Base-by-base conservation (phyloP, 2,797 vertebrate genomes). In the Chaetophractus vellerosus region DNA sequence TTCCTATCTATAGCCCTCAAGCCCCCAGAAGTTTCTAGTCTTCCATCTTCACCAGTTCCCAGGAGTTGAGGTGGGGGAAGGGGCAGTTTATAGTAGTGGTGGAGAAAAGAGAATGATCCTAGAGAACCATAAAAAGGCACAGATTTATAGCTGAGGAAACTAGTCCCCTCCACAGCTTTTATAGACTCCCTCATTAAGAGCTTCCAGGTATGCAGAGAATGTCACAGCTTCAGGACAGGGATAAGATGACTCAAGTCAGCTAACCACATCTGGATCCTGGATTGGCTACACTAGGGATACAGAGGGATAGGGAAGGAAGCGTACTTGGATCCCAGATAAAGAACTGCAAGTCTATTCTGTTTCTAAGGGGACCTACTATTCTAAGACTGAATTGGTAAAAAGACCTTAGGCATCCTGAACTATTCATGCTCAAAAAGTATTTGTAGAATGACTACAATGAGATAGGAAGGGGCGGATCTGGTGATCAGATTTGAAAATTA, bases 121-220 rank as follows among this genome's bases (percentile, higher is more conserved):
- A 63, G 31, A 97, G 41, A 96, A 91, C 88, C 84, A 96, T 88
- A 96, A 85, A 97, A 97, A 97, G 93, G 72, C 87, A 4, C 52
- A 96, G 97, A 96, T 96, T 98, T 98, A 98, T 74, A 98, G 94
- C 96, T 64, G 90, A 96, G 90, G 88, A 97, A 96, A 91, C 79
- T 93, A 45, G 79, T 84, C 97, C 63, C 15, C 66, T n/a, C 90
- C 59, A 59, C 57, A 85, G 92, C 83, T 94, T 98, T 97, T 97
- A 97, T 69, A 96, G 97, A 97, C 55, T 91, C 68, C 85, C 97
- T 98, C 97, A 97, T 98, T 97, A 98, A 97, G 94, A 97, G 95
- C 95, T 91, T 81, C 92, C 93, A 97, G 97, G 94, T 96, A 97
- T 96, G 94, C 90, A 68, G 96, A 90, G 97, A 98, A 98, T 98